Conservation (phyloP, 2,888 invertebrate genomes). For the Ecliptopera silaceata region DNA sequence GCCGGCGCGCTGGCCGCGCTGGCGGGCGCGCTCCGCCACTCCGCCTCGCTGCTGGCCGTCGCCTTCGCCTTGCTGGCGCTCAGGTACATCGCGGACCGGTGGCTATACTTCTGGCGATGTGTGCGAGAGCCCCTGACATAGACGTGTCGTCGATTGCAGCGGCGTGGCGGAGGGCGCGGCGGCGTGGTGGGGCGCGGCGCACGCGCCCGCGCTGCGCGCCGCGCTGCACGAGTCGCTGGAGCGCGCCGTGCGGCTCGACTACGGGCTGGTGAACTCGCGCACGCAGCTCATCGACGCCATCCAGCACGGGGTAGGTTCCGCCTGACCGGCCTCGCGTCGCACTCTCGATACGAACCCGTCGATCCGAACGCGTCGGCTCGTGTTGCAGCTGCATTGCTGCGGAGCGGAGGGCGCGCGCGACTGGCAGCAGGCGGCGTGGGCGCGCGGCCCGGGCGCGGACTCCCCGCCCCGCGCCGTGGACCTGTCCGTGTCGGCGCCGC, state of each 20-base stretch:
- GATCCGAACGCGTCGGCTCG: no score
- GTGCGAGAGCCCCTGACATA: no score
- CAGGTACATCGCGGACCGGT: no score
- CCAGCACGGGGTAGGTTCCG: constrained; percentile 66
- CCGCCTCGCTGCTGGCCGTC: constrained; percentile 62
- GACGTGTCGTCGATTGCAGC: no score
- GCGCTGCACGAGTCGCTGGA: constrained; percentile 56
- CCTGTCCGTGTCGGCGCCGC: constrained; percentile 63
- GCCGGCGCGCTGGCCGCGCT: constrained; percentile 60
- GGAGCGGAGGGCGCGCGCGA: constrained; percentile 97
- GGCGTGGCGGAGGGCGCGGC: constrained; percentile 69
- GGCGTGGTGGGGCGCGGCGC: constrained; percentile 74
- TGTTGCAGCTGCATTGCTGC: constrained; percentile 93
- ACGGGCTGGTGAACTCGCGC: constrained; percentile 58
- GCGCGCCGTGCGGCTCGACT: constrained; percentile 60
- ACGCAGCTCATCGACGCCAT: constrained; percentile 68
- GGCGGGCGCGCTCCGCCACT: constrained; percentile 54
- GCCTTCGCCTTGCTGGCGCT: constrained; percentile 68
- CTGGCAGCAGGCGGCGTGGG: constrained; percentile 85
- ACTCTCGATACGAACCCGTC: no score
- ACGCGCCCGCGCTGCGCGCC: constrained; percentile 59
- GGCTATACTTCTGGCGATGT: no score
- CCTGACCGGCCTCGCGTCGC: no score
- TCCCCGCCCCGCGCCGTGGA: constrained; percentile 49
- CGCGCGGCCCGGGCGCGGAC: constrained; percentile 84